Conservation (phyloP, 2,888 invertebrate species). For the Orthosia incerta region DNA sequence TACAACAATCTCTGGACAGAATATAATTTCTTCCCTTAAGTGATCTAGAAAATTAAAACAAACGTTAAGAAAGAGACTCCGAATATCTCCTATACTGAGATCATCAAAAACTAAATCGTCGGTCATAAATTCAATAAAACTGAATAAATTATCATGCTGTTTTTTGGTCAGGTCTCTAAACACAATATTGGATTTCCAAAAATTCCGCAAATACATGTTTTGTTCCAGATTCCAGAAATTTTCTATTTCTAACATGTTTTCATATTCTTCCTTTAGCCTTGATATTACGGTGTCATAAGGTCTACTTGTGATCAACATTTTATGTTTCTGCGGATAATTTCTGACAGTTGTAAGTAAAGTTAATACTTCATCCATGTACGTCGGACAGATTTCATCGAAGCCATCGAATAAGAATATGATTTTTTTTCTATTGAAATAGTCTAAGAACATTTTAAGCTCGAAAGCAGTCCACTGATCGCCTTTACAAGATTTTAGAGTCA, state of each 20-base stretch:
- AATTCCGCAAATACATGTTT: slow-evolving; percentile 39
- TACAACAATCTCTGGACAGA: neutral
- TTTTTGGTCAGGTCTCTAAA: slow-evolving; percentile 18
- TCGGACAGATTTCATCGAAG: slow-evolving; percentile 64
- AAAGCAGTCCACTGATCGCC: slow-evolving; percentile 19
- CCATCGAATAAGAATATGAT: too few relatives aligned
- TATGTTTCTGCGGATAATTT: slow-evolving; percentile 19
- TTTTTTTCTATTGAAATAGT: slow-evolving; percentile 43
- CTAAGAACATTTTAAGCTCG: slow-evolving; percentile 47
- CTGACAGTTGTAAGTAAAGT: slow-evolving; percentile 24
- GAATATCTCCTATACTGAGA: neutral
- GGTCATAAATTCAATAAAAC: slow-evolving; percentile 45
- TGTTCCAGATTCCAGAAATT: slow-evolving; percentile 24
- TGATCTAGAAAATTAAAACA: slow-evolving; percentile 27
- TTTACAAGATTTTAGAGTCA: slow-evolving; percentile 16
- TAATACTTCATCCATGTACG: slow-evolving; percentile 45
- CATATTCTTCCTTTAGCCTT: slow-evolving; percentile 25
- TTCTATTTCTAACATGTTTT: slow-evolving; percentile 19
- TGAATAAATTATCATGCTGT: slow-evolving; percentile 36
- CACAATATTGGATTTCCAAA: slow-evolving; percentile 40
- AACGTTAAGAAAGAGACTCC: slow-evolving; percentile 11
- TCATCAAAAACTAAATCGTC: neutral
- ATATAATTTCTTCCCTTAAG: slow-evolving; percentile 15
- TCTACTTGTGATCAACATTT: slow-evolving; percentile 60
- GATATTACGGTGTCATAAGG: slow-evolving; percentile 48